Evolutionary conservation across 2,113 vertebrate genomes (phyloP).

Genomic region (human (Homo sapiens)): DNA sequence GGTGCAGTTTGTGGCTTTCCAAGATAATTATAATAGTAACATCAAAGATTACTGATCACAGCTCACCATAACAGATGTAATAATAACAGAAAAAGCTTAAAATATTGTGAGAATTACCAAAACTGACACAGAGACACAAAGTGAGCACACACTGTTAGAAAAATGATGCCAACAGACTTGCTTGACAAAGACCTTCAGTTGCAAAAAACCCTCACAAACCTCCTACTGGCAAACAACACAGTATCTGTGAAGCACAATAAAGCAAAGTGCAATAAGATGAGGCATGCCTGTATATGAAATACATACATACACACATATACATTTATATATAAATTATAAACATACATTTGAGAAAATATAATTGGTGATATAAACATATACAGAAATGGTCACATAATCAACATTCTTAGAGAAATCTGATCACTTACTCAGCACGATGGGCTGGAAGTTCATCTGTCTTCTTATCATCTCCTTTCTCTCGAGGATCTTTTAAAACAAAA

Average conservation of each 20-base stretch:
- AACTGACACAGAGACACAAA: neutral
- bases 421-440: constrained; percentile 90
- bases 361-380: neutral
- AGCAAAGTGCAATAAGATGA: neutral
- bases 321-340: neutral
- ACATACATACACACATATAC: neutral
- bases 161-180: neutral
- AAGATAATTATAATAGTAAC: neutral
- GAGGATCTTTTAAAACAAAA: constrained; percentile 88
- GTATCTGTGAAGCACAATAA: neutral
- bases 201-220: neutral
- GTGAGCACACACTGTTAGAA: neutral
- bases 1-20: neutral
- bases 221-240: neutral
- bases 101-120: neutral
- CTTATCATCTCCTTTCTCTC: constrained; percentile 81
- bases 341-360: neutral
- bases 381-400: neutral
- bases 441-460: constrained; percentile 75
- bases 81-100: neutral
- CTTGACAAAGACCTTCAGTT: neutral
- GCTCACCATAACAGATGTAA: neutral
- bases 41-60: neutral
- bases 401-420: neutral
- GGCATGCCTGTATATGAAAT: neutral